These are phyloP conservation scores for Poecile montanus DNA, from an alignment of 2,797 vertebrate species.

Conservation along the genomic window DNA sequence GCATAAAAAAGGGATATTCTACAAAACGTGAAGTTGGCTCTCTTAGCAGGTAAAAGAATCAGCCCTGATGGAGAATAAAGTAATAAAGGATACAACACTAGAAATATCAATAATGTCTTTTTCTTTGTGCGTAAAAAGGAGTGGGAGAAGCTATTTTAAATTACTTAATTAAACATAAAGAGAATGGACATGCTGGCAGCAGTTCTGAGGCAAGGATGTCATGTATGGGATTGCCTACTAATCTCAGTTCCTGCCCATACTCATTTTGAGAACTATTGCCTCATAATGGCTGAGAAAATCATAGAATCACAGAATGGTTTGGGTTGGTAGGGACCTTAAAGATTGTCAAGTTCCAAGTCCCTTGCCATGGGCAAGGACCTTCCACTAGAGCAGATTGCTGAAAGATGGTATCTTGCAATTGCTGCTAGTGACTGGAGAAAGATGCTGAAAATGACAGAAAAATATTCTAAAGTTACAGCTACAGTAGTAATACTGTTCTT, in stretches of 20 bases:
- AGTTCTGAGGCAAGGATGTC: neutral
- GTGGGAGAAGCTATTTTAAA: neutral
- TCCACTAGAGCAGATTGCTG: neutral
- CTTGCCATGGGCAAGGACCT: neutral
- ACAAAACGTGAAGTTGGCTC: neutral
- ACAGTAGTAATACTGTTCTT: neutral
- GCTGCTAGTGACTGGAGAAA: neutral
- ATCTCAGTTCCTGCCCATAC: neutral
- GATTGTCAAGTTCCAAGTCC: neutral
- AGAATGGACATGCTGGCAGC: neutral
- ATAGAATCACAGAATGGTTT: neutral
- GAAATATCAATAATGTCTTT: neutral
- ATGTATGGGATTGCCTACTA: neutral
- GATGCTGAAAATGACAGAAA: neutral
- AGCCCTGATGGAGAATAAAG: neutral
- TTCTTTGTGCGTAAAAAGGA: neutral
- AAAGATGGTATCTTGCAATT: neutral
- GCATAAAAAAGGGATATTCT: conserved; percentile 30
- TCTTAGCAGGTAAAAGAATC: neutral
- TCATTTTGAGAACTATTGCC: neutral
- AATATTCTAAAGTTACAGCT: neutral
- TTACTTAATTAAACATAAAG: neutral
- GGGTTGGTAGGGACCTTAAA: neutral
- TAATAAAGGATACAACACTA: neutral
- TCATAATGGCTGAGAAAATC: neutral